phyloP scores from a whole-genome alignment of 2,113 vertebrate genomes.

The Eulemur macaco region DNA sequence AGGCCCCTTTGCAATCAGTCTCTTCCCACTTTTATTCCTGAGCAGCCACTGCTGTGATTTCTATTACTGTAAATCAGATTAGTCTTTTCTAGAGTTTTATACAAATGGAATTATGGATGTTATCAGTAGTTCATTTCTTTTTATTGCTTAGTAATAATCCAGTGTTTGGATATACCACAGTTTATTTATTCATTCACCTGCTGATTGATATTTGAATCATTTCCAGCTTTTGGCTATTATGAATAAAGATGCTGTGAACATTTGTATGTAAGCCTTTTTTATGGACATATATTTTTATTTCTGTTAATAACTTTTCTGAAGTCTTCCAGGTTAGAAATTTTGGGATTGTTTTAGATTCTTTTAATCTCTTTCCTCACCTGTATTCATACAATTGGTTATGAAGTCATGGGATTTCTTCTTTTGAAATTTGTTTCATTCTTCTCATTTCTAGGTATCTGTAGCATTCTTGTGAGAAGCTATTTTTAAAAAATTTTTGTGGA shows the following conservation, averaged over 20 bases:
- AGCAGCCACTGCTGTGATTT: background rate
- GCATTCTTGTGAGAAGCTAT: background rate
- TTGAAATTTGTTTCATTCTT: constrained; percentile 34
- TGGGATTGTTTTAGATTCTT: background rate
- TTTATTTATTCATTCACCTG: background rate
- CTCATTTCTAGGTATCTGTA: background rate
- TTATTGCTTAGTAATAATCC: background rate
- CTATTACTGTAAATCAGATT: background rate
- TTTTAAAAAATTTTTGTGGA: background rate
- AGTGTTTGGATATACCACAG: background rate
- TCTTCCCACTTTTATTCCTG: background rate
- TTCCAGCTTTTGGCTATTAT: background rate
- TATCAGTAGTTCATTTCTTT: background rate
- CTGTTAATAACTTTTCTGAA: background rate
- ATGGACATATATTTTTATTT: constrained; percentile 18
- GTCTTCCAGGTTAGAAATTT: constrained; percentile 23
- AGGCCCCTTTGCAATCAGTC: background rate
- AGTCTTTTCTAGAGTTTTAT: background rate
- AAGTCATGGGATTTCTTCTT: constrained; percentile 19
- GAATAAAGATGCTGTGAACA: background rate
- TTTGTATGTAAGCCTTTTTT: background rate
- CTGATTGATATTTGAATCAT: constrained; percentile 2
- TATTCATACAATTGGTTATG: background rate
- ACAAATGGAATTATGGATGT: background rate
- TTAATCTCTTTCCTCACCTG: background rate